phyloP scores from a whole-genome alignment of 2,113 vertebrate species.

The Gymnogyps californianus region DNA sequence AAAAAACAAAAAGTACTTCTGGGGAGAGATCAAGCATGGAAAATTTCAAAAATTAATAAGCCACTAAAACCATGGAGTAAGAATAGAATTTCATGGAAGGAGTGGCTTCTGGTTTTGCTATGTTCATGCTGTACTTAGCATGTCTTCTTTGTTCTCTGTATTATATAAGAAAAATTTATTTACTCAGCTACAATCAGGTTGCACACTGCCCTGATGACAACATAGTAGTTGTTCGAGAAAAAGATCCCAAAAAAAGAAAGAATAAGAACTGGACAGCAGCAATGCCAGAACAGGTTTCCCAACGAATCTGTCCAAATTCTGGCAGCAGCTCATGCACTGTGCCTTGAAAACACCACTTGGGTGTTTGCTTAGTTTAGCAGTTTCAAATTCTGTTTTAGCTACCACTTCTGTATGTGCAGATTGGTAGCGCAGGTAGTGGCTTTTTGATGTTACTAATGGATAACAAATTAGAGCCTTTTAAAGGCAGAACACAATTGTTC shows the following conservation, averaged over 20 bases:
- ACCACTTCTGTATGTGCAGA: neutral
- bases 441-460: neutral
- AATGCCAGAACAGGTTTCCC: neutral
- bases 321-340: neutral
- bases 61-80: neutral
- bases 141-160: neutral
- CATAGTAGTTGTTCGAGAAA: neutral
- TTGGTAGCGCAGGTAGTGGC: neutral
- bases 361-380: neutral
- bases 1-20: neutral
- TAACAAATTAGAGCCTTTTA: neutral
- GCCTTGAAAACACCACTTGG: neutral
- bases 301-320: neutral
- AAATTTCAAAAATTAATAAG: conserved; percentile 19
- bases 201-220: neutral
- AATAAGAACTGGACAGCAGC: neutral
- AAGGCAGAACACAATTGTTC: neutral
- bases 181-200: neutral
- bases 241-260: neutral
- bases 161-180: neutral
- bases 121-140: neutral
- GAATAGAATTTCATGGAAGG: neutral
- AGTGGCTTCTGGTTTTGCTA: neutral
- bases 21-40: neutral
- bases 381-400: neutral